Percentiles rank a stretch among this genome's conserved stretches.
These are phyloP conservation scores for Scaptomyza montana DNA, from an alignment of 1,140 invertebrate genomes.

Conservation along the genomic window DNA sequence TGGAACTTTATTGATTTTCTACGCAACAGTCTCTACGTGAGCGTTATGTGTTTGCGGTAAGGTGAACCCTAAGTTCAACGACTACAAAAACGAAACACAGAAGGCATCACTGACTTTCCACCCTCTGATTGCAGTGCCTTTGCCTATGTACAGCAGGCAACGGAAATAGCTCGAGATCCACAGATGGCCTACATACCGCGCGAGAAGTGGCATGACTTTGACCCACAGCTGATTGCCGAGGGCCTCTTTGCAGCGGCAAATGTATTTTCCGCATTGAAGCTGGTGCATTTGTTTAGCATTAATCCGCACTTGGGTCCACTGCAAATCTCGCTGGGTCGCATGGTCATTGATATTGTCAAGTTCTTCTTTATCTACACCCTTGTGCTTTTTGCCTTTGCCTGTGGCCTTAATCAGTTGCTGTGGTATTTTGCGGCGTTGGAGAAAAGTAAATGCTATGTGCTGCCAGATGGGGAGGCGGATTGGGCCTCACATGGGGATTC, in stretches of 20 bases:
- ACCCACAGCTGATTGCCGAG: constrained; percentile 97
- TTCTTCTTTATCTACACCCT: constrained; percentile 94
- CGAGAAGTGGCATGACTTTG: constrained; percentile 95
- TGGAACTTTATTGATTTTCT: constrained; percentile 99
- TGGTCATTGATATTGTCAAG: constrained; percentile 95
- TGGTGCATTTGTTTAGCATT: constrained; percentile 95
- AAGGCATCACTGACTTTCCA: background rate
- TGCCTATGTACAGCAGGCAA: constrained; percentile 90
- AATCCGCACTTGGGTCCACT: constrained; percentile 95
- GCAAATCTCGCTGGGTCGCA: constrained; percentile 92
- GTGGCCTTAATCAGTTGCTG: constrained; percentile 92
- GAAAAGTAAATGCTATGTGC: constrained; percentile 89
- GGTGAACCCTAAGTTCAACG: constrained; percentile 4
- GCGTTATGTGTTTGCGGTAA: constrained; percentile 89
- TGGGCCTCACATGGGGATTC: constrained; percentile 88
- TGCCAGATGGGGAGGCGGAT: constrained; percentile 86
- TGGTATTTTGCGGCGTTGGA: constrained; percentile 96
- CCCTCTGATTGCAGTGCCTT: constrained; percentile 83
- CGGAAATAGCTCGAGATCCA: constrained; percentile 87
- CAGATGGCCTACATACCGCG: constrained; percentile 89
- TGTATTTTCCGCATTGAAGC: constrained; percentile 92
- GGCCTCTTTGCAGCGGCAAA: constrained; percentile 97
- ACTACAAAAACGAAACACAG: background rate
- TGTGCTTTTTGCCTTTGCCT: constrained; percentile 93
- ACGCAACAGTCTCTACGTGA: constrained; percentile 93